Evolutionary conservation across 2,797 vertebrate genomes (phyloP).

Genomic region (Danio aesculapii): DNA sequence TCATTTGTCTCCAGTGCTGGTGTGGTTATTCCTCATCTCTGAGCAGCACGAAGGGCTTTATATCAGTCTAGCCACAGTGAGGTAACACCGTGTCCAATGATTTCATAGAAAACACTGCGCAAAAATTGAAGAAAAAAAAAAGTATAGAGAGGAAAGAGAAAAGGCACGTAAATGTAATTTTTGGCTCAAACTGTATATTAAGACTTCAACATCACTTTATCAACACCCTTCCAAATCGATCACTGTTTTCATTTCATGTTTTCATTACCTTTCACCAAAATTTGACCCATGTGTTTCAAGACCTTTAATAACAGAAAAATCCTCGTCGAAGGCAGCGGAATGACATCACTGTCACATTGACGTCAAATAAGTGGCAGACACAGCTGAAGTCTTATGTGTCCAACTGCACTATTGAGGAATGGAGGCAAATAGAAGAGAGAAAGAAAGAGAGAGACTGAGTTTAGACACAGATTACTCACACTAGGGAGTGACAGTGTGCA

Average conservation of each 20-base stretch:
- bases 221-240: conserved; percentile 15
- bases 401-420: conserved; percentile 31
- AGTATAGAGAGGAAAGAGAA: background rate
- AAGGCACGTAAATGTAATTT: conserved; percentile 7
- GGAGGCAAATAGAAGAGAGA: conserved; percentile 5
- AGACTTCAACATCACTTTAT: conserved; percentile 7
- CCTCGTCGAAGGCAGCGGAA: conserved; percentile 12
- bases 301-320: conserved; percentile 23
- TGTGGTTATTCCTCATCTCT: conserved; percentile 57
- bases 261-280: background rate
- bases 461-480: no score
- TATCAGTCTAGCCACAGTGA: conserved; percentile 55
- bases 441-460: background rate
- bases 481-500: conserved; percentile 21
- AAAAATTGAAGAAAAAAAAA: background rate
- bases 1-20: conserved; percentile 58
- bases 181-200: background rate
- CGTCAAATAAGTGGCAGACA: conserved; percentile 37
- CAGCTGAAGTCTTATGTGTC: conserved; percentile 22
- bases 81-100: conserved; percentile 36
- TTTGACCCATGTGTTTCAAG: conserved; percentile 34
- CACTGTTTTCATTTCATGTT: background rate
- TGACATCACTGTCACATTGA: conserved; percentile 39
- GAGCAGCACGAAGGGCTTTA: conserved; percentile 53
- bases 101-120: conserved; percentile 43